phyloP scores from a whole-genome alignment of 2,797 vertebrate species.

The Falco rusticolus region DNA sequence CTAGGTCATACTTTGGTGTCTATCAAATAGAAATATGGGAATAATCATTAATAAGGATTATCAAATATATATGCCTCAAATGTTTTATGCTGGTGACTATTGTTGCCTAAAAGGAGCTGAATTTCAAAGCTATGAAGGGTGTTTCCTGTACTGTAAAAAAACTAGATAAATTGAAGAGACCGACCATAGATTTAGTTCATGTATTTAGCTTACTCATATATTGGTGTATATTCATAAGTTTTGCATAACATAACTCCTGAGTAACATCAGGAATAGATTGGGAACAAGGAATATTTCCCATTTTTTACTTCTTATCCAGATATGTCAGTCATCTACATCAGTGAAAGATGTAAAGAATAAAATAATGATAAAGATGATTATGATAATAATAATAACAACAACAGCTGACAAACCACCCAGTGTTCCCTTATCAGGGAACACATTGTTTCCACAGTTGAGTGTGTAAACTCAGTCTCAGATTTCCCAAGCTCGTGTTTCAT shows the following conservation, averaged over 20 bases:
- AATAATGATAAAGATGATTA: too few relatives aligned
- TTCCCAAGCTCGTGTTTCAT: not conserved
- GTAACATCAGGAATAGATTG: too few relatives aligned
- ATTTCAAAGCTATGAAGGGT: not conserved
- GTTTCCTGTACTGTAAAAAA: not conserved
- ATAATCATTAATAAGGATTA: not conserved
- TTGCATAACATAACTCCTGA: too few relatives aligned
- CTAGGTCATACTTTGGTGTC: not conserved
- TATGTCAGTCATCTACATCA: too few relatives aligned
- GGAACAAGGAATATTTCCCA: too few relatives aligned
- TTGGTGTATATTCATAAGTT: not conserved
- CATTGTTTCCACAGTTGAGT: too few relatives aligned
- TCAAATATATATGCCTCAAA: not conserved
- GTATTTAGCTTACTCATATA: not conserved
- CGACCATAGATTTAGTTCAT: not conserved
- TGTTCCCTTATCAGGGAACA: too few relatives aligned
- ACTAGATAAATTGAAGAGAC: not conserved
- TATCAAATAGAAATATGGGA: not conserved
- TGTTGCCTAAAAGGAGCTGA: not conserved
- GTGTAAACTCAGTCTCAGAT: not conserved
- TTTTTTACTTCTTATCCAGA: too few relatives aligned
- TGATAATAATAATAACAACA: too few relatives aligned
- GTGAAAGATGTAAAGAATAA: too few relatives aligned
- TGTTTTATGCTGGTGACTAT: not conserved
- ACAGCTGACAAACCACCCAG: too few relatives aligned